phyloP scores from a whole-genome alignment of 2,888 invertebrate species.

The Colostygia pectinataria region DNA sequence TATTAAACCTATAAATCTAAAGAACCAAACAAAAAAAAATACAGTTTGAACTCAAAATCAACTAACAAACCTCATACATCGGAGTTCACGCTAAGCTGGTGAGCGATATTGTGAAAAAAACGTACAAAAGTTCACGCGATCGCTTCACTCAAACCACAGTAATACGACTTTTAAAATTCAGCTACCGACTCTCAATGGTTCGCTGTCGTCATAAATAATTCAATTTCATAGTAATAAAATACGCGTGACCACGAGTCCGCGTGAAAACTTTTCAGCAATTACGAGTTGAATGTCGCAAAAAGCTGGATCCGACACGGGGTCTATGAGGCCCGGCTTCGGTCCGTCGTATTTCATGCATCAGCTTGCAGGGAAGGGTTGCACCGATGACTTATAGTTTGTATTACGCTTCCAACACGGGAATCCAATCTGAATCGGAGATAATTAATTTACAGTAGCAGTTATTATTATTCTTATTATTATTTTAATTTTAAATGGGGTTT shows the following conservation, averaged over 20 bases:
- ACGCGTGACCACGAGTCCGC: constrained; percentile 78
- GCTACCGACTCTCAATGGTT: constrained; percentile 72
- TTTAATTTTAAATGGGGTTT: no score
- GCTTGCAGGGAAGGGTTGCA: constrained; percentile 41
- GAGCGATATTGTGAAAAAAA: constrained; percentile 33
- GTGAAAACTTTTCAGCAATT: constrained; percentile 83
- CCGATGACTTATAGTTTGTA: constrained; percentile 30
- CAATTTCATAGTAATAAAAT: constrained; percentile 83
- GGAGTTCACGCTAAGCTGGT: not conserved
- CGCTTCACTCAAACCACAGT: constrained; percentile 20
- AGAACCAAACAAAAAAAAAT: not conserved
- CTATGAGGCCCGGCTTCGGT: constrained; percentile 26
- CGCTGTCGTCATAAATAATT: constrained; percentile 79
- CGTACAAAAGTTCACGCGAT: constrained; percentile 48
- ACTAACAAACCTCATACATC: not conserved
- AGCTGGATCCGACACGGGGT: constrained; percentile 60
- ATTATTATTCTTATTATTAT: no score
- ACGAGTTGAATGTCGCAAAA: constrained; percentile 80
- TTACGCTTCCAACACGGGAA: constrained; percentile 62
- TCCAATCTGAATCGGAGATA: constrained; percentile 66
- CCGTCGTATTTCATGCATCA: constrained; percentile 46
- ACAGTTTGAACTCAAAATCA: not conserved
- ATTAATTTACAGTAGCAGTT: constrained; percentile 58
- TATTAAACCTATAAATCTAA: not conserved
- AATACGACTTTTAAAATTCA: constrained; percentile 81